These are phyloP conservation scores for Horisme vitalbata DNA, from an alignment of 2,888 invertebrate genomes.

Conservation along the genomic window DNA sequence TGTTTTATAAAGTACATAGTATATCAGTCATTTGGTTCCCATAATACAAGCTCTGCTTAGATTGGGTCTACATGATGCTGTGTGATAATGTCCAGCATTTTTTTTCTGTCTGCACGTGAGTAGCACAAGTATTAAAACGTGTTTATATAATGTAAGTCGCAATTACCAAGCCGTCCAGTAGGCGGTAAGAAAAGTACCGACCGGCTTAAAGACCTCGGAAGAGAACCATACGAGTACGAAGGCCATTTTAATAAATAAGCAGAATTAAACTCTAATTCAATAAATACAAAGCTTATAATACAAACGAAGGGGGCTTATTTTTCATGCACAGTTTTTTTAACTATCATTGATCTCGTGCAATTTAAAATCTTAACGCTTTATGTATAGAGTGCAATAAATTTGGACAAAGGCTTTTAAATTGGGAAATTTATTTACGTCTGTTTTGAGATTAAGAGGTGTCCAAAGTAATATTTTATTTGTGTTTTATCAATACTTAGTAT, in stretches of 20 bases:
- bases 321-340: slow-evolving; percentile 2
- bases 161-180: slow-evolving; percentile 17
- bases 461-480: no score
- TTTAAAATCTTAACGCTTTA: slow-evolving; percentile 4
- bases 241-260: slow-evolving; percentile 36
- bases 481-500: no score
- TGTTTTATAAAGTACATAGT: no score
- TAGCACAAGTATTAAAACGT: no score
- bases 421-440: background rate
- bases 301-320: background rate
- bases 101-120: no score
- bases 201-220: slow-evolving; percentile 56
- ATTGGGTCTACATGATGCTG: no score
- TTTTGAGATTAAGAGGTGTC: no score
- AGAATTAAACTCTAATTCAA: slow-evolving; percentile 8
- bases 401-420: background rate
- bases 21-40: no score
- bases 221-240: slow-evolving; percentile 53
- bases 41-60: no score
- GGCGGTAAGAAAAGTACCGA: slow-evolving; percentile 25
- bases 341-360: background rate
- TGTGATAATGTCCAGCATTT: no score
- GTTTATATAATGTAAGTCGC: background rate
- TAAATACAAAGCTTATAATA: background rate
- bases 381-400: background rate